phyloP scores from a whole-genome alignment of 1,140 invertebrate species.

The Lordiphosa clarofinis region DNA sequence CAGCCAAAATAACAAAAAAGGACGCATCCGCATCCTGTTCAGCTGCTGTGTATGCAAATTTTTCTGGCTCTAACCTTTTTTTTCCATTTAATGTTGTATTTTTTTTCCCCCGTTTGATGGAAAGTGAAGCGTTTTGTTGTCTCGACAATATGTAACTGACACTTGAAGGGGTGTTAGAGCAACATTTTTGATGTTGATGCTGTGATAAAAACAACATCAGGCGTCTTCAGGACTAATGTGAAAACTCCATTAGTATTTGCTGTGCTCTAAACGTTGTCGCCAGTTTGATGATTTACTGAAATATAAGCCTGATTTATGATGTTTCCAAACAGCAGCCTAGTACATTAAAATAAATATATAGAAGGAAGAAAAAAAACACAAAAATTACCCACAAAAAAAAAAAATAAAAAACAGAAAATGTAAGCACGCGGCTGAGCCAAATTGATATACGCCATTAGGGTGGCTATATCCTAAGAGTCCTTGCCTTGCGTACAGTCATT shows the following conservation, averaged over 20 bases:
- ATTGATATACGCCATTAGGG: constrained; percentile 78
- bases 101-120: constrained; percentile 36
- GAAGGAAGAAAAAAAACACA: constrained; percentile 16
- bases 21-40: constrained; percentile 57
- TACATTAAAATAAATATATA: constrained; percentile 51
- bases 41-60: constrained; percentile 76
- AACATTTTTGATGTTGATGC: constrained; percentile 54
- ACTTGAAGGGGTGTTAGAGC: constrained; percentile 74
- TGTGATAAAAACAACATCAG: constrained; percentile 46
- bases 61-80: constrained; percentile 64
- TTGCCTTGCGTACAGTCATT: constrained; percentile 17
- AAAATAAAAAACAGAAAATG: constrained; percentile 11
- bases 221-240: constrained; percentile 41
- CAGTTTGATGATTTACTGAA: constrained; percentile 74
- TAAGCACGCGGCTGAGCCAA: constrained; percentile 63
- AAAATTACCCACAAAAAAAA: constrained; percentile 37
- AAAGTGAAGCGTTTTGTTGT: constrained; percentile 74
- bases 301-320: constrained; percentile 79
- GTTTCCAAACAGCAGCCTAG: constrained; percentile 41
- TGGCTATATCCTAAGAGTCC: constrained; percentile 34
- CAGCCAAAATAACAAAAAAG: constrained; percentile 31
- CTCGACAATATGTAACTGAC: constrained; percentile 76
- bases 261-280: constrained; percentile 54
- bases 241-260: constrained; percentile 61
- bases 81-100: constrained; percentile 23